These are phyloP conservation scores for Aphidius ervi DNA, from an alignment of 1,140 invertebrate species.

Conservation along the genomic window DNA sequence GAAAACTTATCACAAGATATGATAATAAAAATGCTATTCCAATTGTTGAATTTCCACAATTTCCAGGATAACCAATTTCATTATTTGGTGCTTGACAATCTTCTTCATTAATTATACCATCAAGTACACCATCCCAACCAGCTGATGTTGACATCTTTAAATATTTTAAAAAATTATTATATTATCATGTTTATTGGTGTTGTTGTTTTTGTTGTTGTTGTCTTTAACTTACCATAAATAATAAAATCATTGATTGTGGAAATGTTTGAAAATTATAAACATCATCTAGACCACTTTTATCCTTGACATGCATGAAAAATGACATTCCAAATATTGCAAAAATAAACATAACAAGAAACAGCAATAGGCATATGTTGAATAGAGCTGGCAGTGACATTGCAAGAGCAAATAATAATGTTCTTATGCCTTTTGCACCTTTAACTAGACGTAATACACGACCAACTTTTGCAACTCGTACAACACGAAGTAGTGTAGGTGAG, in stretches of 20 bases:
- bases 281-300: conserved; percentile 89
- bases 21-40: conserved; percentile 92
- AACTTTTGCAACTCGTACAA: conserved; percentile 96
- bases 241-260: conserved; percentile 93
- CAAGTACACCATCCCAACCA: conserved; percentile 93
- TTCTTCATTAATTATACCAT: conserved; percentile 93
- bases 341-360: conserved; percentile 99
- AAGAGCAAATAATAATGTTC: conserved; percentile 93
- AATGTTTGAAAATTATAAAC: conserved; percentile 99
- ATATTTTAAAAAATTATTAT: not conserved
- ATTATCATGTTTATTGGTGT: not conserved
- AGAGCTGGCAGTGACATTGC: conserved; percentile 97
- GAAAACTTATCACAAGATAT: conserved; percentile 95
- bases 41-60: conserved; percentile 88
- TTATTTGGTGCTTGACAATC: conserved; percentile 84
- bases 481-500: conserved; percentile 92
- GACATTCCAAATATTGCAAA: conserved; percentile 99
- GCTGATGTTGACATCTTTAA: conserved; percentile 90
- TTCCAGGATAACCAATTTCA: conserved; percentile 80
- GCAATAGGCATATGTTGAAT: conserved; percentile 96
- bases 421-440: conserved; percentile 95
- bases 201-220: no score
- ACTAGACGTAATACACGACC: conserved; percentile 94
- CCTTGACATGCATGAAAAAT: conserved; percentile 97
- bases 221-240: conserved; percentile 76